Evolutionary conservation across 2,797 vertebrate genomes (phyloP), one percentile per base, ranked within the genome.

Genomic region (Siniperca undulata): DNA sequence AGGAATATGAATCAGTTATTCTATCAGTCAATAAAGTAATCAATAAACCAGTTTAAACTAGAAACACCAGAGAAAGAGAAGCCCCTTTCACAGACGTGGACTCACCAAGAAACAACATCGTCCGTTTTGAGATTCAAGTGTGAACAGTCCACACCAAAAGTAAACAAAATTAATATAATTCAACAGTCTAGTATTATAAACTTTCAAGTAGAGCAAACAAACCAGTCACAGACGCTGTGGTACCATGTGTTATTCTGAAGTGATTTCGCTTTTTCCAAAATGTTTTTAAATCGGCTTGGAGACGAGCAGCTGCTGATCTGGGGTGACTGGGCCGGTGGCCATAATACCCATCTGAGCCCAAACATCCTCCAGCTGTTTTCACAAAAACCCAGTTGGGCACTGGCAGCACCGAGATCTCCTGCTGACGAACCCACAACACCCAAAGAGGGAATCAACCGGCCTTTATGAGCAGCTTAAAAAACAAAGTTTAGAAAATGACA

Each of bases 311-410:
- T 79, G 81, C 74, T 62, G 81, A 52, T 70, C 14, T 0, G 24
- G 16, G 19, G 36, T 9, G 40, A 58, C 56, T 67, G 72, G 75
- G 72, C 75, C 10, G 10, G 42, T 3, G 20, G 85, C 82, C 80
- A 89, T 8, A 1, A 50, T 2, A 3, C 1, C 85, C 74, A 64
- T 67, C 85, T 67, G 80, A 87, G 75, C 55, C 50, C 61, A 60
- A 79, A 83, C 66, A 81, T 74, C 60, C 65, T 77, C 80, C 88
- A 89, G 85, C 78, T 87, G 88, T 81, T 87, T 74, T 10, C 80
- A 85, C 80, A 87, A 89, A 83, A 68, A 68, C 88, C 14, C 85
- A 68, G 85, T 53, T 24, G 83, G 69, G 27, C 4, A 1, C 14
- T 30, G 55, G 67, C 87, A 74, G 77, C 30, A 2, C 1, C 8